phyloP scores from a whole-genome alignment of 2,888 invertebrate species.

The Chydorus sphaericus region DNA sequence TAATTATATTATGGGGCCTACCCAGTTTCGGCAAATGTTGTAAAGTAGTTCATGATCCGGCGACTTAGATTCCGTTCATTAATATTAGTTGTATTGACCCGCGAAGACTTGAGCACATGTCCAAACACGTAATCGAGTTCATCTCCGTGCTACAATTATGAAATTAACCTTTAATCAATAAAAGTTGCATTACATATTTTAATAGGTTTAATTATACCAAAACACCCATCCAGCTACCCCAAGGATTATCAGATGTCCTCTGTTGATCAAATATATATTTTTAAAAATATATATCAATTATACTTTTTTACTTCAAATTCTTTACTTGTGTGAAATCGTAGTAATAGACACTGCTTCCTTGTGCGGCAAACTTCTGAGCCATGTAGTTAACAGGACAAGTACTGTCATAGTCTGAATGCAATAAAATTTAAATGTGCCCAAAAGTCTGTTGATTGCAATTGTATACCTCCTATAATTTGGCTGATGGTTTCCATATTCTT shows the following conservation, averaged over 20 bases:
- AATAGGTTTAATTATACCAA: too few relatives aligned
- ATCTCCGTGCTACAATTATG: slow-evolving; percentile 90
- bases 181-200: too few relatives aligned
- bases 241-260: too few relatives aligned
- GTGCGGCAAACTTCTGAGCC: slow-evolving; percentile 64
- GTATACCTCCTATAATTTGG: too few relatives aligned
- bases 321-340: slow-evolving; percentile 75
- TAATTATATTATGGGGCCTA: slow-evolving; percentile 36
- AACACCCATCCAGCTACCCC: too few relatives aligned
- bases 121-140: slow-evolving; percentile 97
- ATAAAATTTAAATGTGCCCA: too few relatives aligned
- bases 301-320: too few relatives aligned
- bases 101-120: slow-evolving; percentile 74
- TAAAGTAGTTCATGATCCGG: slow-evolving; percentile 83
- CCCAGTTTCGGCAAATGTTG: slow-evolving; percentile 88
- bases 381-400: slow-evolving; percentile 84
- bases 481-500: too few relatives aligned
- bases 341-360: slow-evolving; percentile 72
- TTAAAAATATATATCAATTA: too few relatives aligned
- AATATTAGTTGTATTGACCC: slow-evolving; percentile 34
- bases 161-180: slow-evolving; percentile 73
- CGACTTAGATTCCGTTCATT: neutral
- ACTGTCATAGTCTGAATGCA: slow-evolving; percentile 89
- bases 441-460: too few relatives aligned
- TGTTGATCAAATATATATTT: too few relatives aligned